A percentile compares a stretch with the other conserved stretches of the same genome.
Conservation (phyloP, 1,140 invertebrate species). For the Drosophila gunungcola region DNA sequence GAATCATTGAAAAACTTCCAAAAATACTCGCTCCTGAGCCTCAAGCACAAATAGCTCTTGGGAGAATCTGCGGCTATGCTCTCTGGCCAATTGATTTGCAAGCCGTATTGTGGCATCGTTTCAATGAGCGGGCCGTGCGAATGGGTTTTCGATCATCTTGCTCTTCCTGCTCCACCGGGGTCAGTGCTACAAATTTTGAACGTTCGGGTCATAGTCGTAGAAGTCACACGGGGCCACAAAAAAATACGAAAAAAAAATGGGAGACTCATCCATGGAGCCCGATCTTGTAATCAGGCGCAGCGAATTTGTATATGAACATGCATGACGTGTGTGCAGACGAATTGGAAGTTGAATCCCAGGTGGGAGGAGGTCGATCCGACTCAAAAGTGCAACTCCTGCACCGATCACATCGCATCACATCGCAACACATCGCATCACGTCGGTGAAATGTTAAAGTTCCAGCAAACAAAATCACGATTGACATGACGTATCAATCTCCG, state of each 20-base stretch:
- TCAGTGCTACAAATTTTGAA: constrained; percentile 83
- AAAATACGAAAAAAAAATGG: not conserved
- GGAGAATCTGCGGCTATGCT: constrained; percentile 59
- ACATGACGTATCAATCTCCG: constrained; percentile 70
- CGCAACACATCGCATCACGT: constrained; percentile 68
- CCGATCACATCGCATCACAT: constrained; percentile 59
- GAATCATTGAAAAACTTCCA: no score
- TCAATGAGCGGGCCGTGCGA: constrained; percentile 78
- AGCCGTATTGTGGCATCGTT: constrained; percentile 74
- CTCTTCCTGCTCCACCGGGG: constrained; percentile 50
- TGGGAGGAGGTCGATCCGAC: constrained; percentile 27
- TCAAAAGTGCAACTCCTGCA: constrained; percentile 19
- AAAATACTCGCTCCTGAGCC: not conserved
- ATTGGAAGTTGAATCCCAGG: constrained; percentile 14
- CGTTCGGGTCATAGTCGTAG: constrained; percentile 74
- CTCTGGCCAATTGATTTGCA: constrained; percentile 76
- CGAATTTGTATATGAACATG: constrained; percentile 83
- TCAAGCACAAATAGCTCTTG: constrained; percentile 23
- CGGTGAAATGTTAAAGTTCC: constrained; percentile 83
- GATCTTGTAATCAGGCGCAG: constrained; percentile 79
- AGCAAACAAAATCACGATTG: constrained; percentile 83
- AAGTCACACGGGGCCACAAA: constrained; percentile 66
- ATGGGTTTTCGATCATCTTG: constrained; percentile 67
- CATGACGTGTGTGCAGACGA: constrained; percentile 77
- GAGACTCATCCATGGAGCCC: constrained; percentile 17